Percentiles rank a stretch among this genome's conserved stretches.
Conservation (phyloP, 1,140 invertebrate species). For the Ceratosolen fusciceps region DNA sequence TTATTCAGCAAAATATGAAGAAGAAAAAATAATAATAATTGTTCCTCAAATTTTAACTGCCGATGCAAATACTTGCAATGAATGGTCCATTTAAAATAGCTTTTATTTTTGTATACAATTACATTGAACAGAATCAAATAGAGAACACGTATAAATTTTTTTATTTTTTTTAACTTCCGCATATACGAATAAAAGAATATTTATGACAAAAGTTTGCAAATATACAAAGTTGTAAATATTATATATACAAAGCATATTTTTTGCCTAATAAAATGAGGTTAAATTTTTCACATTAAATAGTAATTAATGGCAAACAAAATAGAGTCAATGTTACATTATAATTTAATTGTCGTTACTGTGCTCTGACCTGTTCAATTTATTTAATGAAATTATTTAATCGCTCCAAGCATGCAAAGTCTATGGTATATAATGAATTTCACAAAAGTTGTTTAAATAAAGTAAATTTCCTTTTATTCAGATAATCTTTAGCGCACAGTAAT, state of each 20-base stretch:
- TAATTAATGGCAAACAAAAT: neutral
- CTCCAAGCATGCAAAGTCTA: no score
- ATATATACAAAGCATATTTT: conserved; percentile 41
- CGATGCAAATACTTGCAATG: conserved; percentile 8
- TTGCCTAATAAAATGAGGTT: conserved; percentile 32
- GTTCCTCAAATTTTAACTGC: conserved; percentile 14
- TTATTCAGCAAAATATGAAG: no score
- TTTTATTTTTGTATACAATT: conserved; percentile 27
- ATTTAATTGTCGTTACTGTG: neutral
- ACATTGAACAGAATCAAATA: neutral
- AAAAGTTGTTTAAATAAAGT: neutral
- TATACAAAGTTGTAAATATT: conserved; percentile 42
- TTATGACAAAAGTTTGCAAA: conserved; percentile 41
- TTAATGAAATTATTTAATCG: no score
- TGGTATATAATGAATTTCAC: no score
- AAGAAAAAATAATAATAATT: conserved; percentile 7
- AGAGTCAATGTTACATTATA: neutral
- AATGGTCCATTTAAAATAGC: conserved; percentile 6
- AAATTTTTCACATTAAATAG: conserved; percentile 23
- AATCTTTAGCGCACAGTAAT: neutral
- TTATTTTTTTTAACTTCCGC: conserved; percentile 27
- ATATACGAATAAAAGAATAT: conserved; percentile 17
- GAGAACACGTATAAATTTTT: conserved; percentile 25
- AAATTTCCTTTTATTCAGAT: neutral
- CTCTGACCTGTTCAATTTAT: neutral